phyloP scores from a whole-genome alignment of 2,888 invertebrate species.

The Atethmia centrago region DNA sequence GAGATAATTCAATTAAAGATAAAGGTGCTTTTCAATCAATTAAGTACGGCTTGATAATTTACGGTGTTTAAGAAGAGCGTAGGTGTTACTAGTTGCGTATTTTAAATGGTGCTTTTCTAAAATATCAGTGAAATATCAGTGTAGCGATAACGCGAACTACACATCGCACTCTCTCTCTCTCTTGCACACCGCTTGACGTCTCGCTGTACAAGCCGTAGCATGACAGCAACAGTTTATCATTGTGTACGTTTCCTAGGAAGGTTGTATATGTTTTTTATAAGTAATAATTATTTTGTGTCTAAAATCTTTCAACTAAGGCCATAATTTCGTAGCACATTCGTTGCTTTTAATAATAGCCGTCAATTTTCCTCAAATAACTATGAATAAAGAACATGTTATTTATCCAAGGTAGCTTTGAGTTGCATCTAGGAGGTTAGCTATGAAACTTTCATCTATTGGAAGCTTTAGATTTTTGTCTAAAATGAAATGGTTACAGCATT shows the following conservation, averaged over 20 bases:
- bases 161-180: no score
- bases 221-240: not conserved
- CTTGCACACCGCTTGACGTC: no score
- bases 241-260: not conserved
- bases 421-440: not conserved
- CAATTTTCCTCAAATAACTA: no score
- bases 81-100: not conserved
- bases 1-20: constrained; percentile 42
- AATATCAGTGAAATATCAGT: not conserved
- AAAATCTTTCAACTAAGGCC: no score
- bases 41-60: constrained; percentile 5
- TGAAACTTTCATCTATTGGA: not conserved
- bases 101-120: not conserved
- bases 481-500: no score
- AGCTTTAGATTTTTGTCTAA: not conserved
- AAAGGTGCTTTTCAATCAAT: constrained; percentile 18
- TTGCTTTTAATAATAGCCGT: no score
- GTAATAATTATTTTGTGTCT: not conserved
- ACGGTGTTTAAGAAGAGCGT: not conserved
- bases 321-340: no score
- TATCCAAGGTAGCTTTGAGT: not conserved
- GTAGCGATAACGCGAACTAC: no score
- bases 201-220: no score
- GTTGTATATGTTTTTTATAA: not conserved
- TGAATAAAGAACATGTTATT: no score